Conservation (phyloP, 2,113 vertebrate species). For the Hippocampus abdominalis region DNA sequence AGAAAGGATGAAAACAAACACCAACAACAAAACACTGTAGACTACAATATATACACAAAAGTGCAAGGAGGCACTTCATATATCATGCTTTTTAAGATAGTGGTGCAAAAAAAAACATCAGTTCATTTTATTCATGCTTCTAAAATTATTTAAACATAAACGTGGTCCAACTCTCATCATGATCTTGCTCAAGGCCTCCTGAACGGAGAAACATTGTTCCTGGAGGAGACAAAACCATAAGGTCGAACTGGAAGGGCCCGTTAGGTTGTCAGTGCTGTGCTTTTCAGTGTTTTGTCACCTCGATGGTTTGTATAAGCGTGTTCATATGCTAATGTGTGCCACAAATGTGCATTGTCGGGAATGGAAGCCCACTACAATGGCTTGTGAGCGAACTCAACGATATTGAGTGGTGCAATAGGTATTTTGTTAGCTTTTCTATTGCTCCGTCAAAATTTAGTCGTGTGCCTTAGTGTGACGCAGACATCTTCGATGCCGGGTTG, state of each 20-base stretch:
- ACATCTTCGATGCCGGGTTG: constrained; percentile 64
- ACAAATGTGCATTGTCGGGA: not conserved
- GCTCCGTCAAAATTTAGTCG: constrained; percentile 35
- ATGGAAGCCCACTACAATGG: constrained; percentile 13
- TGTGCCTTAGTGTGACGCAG: constrained; percentile 32
- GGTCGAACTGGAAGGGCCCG: constrained; percentile 19
- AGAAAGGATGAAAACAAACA: constrained; percentile 38
- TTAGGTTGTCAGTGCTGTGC: constrained; percentile 35
- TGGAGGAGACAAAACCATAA: constrained; percentile 58
- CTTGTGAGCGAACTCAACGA: constrained; percentile 35
- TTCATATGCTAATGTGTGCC: constrained; percentile 3
- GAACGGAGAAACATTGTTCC: constrained; percentile 33
- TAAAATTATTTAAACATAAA: constrained; percentile 67
- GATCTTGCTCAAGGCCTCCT: constrained; percentile 31
- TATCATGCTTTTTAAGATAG: constrained; percentile 84
- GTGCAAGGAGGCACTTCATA: constrained; percentile 87
- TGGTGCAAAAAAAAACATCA: constrained; percentile 59
- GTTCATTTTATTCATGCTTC: constrained; percentile 71
- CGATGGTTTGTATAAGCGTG: not conserved
- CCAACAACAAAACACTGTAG: constrained; percentile 70
- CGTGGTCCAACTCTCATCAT: constrained; percentile 55
- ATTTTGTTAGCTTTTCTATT: constrained; percentile 42
- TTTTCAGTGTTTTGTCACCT: constrained; percentile 37
- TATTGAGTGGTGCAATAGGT: constrained; percentile 51
- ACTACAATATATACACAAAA: constrained; percentile 88